Evolutionary conservation across 2,113 vertebrate species (phyloP), one percentile per base, ranked within the genome.

Genomic region (Leptobrachium leishanense): DNA sequence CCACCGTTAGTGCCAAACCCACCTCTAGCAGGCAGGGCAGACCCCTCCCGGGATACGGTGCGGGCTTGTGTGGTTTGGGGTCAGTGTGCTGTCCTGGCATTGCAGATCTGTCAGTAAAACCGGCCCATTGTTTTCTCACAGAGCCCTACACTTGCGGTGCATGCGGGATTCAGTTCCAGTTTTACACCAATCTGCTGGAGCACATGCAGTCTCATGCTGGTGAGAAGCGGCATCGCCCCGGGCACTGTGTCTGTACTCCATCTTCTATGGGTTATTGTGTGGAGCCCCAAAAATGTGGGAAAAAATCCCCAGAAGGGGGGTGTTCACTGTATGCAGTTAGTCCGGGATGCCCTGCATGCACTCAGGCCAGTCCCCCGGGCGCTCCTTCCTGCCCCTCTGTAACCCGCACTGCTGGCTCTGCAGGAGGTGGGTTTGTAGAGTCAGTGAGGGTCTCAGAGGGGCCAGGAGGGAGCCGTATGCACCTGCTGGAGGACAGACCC

Each of bases 81-180:
- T 50, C 8, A 62, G 57, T 62, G 57, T 65, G 63, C 63, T 65
- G 5, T 39, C 10, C 6, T 77, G 68, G 53, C 65, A 57, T 77
- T 77, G 75, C 65, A 77, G 75, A 77, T 68, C 39, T 76, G 65
- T 77, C 68, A 68, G 68, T 77, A 66, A 77, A 77, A 68, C 66
- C 75, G 59, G 53, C 75, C 13, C 55, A 46, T 77, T 77, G 76
- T 77, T 77, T 69, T 71, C 64, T 74, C 91, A 83, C 93, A 99
- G 98, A 98, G 88, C 96, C 96, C 85, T 99, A 97, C 92, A 97
- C 96, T 75, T 99, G 98, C 76, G 97, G 98, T 85, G 96, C 98
- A 91, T 99, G 98, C 89, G 97, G 98, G 86, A 99, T 98, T 93
- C 97, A 98, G 95, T 99, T 99, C 93, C 96, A 98, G 92, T 98